phyloP scores from a whole-genome alignment of 92 coral and sea anemone genomes.

The Porites divaricata region DNA sequence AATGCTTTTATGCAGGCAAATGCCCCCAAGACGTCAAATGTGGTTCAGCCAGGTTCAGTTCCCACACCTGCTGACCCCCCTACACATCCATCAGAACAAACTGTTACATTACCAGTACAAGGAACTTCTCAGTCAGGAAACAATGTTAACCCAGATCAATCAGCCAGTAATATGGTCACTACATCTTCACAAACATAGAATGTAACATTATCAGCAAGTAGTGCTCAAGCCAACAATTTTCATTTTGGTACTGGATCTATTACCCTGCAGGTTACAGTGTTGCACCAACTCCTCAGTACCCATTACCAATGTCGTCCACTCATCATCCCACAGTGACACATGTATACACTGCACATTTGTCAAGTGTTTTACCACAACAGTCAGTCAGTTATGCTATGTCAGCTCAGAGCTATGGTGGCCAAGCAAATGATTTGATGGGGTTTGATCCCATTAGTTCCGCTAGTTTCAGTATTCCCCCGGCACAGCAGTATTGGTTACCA shows the following conservation, averaged over 20 bases:
- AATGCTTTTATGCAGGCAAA: not conserved
- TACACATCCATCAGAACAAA: not conserved
- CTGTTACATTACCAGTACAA: not conserved
- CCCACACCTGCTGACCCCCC: not conserved
- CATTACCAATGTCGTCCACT: not conserved
- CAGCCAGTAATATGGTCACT: not conserved
- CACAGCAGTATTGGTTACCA: slow-evolving; percentile 8
- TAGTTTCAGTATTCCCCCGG: not conserved
- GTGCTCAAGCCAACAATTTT: not conserved
- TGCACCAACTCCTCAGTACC: not conserved
- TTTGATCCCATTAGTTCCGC: not conserved
- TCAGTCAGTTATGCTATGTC: not conserved
- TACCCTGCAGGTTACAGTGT: not conserved
- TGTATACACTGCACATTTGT: not conserved
- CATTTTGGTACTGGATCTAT: not conserved
- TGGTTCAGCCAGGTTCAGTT: not conserved
- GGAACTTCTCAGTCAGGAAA: not conserved
- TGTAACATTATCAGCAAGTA: not conserved
- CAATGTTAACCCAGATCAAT: not conserved
- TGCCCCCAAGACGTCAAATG: not conserved
- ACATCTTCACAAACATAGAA: not conserved
- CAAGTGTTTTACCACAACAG: not conserved
- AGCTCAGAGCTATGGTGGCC: not conserved
- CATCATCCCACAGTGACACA: not conserved
- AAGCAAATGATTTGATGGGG: slow-evolving; percentile 4